Percentiles rank a stretch among this genome's conserved stretches.
phyloP scores from a whole-genome alignment of 2,113 vertebrate genomes.

The Gorilla gorilla region DNA sequence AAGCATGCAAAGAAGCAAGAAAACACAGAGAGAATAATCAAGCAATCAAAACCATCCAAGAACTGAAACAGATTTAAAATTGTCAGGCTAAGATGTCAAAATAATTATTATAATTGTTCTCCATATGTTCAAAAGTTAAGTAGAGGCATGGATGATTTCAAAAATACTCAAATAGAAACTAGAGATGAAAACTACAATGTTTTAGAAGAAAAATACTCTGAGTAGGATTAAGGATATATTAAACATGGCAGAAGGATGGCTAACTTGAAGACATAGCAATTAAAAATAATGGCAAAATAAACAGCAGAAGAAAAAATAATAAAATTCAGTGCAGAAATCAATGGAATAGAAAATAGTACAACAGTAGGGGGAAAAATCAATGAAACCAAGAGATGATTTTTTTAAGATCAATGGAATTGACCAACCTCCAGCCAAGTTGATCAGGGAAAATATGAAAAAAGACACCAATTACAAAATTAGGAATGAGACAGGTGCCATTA shows the following conservation, averaged over 20 bases:
- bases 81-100: neutral
- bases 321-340: neutral
- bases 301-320: neutral
- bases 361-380: neutral
- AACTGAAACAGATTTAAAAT: constrained; percentile 14
- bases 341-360: neutral
- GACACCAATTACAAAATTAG: neutral
- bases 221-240: neutral
- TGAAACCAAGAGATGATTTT: neutral
- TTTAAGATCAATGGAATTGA: neutral
- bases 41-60: neutral
- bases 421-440: neutral
- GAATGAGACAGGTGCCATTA: neutral
- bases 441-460: neutral
- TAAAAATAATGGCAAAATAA: neutral
- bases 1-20: neutral
- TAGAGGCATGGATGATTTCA: neutral
- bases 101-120: constrained; percentile 3
- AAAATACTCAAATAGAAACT: constrained; percentile 9
- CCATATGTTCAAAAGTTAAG: neutral
- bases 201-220: neutral
- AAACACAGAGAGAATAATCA: neutral
- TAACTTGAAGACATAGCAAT: neutral
- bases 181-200: neutral
- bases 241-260: neutral